Conservation (phyloP, 35 echinoderm and acorn worm genomes). For the Ophioderma brevispina region DNA sequence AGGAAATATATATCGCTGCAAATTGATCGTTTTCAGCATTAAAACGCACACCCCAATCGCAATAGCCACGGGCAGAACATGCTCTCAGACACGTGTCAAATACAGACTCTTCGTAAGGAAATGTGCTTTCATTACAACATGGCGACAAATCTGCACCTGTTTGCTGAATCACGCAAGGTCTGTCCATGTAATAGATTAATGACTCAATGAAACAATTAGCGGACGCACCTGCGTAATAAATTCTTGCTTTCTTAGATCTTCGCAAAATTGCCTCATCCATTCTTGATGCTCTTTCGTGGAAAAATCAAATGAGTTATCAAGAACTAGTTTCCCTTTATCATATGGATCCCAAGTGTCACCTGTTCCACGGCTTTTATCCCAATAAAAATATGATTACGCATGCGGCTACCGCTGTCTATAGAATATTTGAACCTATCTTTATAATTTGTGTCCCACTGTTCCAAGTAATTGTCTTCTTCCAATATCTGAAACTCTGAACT, state of each 20-base stretch:
- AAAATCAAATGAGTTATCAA: constrained; percentile 63
- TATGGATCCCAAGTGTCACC: constrained; percentile 66
- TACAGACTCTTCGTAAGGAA: constrained; percentile 29
- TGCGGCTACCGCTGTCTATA: background rate
- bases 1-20: constrained; percentile 42
- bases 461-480: constrained; percentile 53
- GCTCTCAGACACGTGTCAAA: constrained; percentile 57
- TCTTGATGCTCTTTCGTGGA: constrained; percentile 39
- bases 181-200: constrained; percentile 39
- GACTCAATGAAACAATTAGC: constrained; percentile 67
- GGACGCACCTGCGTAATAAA: constrained; percentile 12
- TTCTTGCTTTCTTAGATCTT: constrained; percentile 38
- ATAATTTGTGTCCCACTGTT: constrained; percentile 76
- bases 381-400: constrained; percentile 30
- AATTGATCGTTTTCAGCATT: constrained; percentile 40
- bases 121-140: constrained; percentile 61
- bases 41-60: constrained; percentile 24
- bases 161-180: constrained; percentile 25
- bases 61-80: background rate
- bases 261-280: constrained; percentile 73
- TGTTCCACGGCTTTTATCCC: constrained; percentile 64
- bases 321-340: constrained; percentile 35
- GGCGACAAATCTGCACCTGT: background rate
- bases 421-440: constrained; percentile 55
- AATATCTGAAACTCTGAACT: constrained; percentile 83